These are phyloP conservation scores for Manis pentadactyla DNA, from an alignment of 2,797 vertebrate species.

Conservation along the genomic window DNA sequence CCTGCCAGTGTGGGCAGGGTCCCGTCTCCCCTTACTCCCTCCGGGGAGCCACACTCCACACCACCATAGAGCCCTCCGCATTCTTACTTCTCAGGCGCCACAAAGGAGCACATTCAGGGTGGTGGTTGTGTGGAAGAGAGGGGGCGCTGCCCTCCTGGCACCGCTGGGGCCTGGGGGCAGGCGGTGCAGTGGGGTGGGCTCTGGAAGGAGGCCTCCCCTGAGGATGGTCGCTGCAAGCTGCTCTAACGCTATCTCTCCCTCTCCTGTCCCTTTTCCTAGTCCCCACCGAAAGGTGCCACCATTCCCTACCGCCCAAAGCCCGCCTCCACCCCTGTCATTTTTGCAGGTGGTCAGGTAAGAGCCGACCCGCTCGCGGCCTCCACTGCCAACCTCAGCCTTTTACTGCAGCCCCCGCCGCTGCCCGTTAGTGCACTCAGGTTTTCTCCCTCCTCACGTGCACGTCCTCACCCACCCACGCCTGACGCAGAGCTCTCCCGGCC, in stretches of 20 bases:
- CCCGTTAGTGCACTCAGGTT: slow-evolving; percentile 99
- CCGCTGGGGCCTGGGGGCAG: not conserved
- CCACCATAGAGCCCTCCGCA: accelerated
- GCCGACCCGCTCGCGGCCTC: slow-evolving; percentile 98
- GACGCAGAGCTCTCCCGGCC: slow-evolving; percentile 83
- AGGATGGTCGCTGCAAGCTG: slow-evolving; percentile 73
- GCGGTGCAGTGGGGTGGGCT: not conserved
- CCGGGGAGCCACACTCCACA: not conserved
- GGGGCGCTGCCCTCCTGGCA: not conserved
- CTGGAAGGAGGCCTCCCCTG: slow-evolving; percentile 63
- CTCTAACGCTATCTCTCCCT: slow-evolving; percentile 92
- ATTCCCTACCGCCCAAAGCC: slow-evolving; percentile 99
- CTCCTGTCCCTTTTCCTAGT: slow-evolving; percentile 95
- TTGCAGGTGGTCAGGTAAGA: slow-evolving; percentile 99
- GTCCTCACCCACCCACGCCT: slow-evolving; percentile 82
- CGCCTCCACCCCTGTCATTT: slow-evolving; percentile 99
- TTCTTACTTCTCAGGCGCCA: not conserved
- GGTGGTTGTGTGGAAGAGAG: not conserved
- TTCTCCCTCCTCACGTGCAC: slow-evolving; percentile 93
- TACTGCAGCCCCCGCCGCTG: slow-evolving; percentile 99
- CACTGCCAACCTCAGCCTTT: slow-evolving; percentile 99
- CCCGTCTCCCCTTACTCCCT: accelerated
- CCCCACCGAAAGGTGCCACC: slow-evolving; percentile 99
- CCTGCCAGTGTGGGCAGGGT: not conserved
- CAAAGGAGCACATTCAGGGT: not conserved